Percentiles rank a stretch among this genome's conserved stretches.
phyloP scores from a whole-genome alignment of 1,140 invertebrate genomes.

The Penaeus vannamei region DNA sequence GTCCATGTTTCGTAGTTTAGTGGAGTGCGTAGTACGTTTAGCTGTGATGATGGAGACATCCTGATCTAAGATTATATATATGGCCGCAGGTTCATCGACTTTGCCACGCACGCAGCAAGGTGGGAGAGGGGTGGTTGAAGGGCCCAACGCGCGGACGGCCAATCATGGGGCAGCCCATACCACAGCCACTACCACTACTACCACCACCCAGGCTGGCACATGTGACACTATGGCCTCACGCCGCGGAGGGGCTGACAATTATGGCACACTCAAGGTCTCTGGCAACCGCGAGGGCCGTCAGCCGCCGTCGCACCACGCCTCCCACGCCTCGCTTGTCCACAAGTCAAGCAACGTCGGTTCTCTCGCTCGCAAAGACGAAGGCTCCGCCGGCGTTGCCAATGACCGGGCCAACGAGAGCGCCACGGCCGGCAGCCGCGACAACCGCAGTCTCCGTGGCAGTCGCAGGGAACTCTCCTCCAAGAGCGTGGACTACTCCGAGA shows the following conservation, averaged over 20 bases:
- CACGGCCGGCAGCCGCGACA: constrained; percentile 87
- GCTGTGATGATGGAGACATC: too few species aligned
- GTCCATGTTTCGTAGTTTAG: too few species aligned
- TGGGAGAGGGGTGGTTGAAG: constrained; percentile 65
- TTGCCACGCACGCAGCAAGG: constrained; percentile 79
- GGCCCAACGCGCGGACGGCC: constrained; percentile 63
- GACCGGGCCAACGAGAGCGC: constrained; percentile 70
- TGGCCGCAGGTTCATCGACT: constrained; percentile 82
- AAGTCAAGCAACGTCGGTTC: constrained; percentile 49
- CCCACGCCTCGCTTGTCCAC: constrained; percentile 68
- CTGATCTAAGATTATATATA: constrained; percentile 41
- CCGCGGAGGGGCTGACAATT: constrained; percentile 46
- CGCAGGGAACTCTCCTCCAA: constrained; percentile 73
- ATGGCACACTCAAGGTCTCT: constrained; percentile 47
- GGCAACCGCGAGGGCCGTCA: constrained; percentile 54
- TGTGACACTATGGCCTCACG: constrained; percentile 51
- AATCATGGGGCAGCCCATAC: constrained; percentile 75
- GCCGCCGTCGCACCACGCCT: constrained; percentile 66
- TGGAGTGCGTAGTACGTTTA: too few species aligned
- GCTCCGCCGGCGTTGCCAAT: constrained; percentile 44
- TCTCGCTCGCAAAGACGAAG: constrained; percentile 61
- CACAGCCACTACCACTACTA: constrained; percentile 75
- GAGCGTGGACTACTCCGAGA: constrained; percentile 83
- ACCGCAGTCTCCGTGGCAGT: constrained; percentile 66
- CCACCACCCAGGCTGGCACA: constrained; percentile 70